A percentile compares a stretch with the other conserved stretches of the same genome.
Evolutionary conservation across 2,888 invertebrate genomes (phyloP).

Genomic region (Synanthedon andrenaeformis): DNA sequence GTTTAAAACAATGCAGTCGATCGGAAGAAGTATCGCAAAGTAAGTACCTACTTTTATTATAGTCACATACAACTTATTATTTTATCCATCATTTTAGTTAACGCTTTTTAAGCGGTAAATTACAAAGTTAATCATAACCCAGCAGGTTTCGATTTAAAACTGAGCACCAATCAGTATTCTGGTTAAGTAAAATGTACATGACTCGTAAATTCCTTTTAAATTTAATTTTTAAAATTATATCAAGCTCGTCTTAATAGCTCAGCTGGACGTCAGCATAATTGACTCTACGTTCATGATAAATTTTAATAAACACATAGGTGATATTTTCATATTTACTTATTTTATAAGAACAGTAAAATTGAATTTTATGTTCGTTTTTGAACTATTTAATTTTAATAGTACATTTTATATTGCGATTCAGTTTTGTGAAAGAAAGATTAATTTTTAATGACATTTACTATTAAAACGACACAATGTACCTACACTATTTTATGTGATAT

Average conservation of each 20-base stretch:
- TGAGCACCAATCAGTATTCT: not conserved
- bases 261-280: not conserved
- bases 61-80: not conserved
- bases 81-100: not conserved
- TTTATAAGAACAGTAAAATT: no score
- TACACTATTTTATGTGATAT: no score
- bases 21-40: no score
- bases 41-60: no score
- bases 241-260: not conserved
- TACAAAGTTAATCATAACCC: not conserved
- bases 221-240: not conserved
- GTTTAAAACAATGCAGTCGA: no score
- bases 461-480: no score
- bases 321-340: not conserved
- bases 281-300: not conserved
- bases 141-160: not conserved
- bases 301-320: not conserved
- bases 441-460: no score
- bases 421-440: no score
- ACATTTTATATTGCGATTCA: no score
- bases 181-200: not conserved
- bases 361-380: no score
- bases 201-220: not conserved
- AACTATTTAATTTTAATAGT: no score
- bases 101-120: not conserved